These are phyloP conservation scores for Plotosus lineatus DNA, from an alignment of 2,113 vertebrate species.

Conservation along the genomic window DNA sequence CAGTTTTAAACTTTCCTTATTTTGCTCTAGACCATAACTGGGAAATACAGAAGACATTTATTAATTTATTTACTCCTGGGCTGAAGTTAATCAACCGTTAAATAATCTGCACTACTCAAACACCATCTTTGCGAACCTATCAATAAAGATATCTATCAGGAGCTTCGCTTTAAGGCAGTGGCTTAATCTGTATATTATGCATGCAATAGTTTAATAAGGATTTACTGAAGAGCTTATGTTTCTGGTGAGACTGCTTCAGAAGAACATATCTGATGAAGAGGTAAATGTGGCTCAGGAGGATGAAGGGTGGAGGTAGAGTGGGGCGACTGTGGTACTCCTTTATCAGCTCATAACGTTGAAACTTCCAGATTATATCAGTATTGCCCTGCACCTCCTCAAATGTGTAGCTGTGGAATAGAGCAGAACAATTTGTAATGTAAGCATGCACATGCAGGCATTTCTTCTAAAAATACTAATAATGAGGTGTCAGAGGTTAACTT, in stretches of 20 bases:
- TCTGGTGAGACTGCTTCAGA: constrained; percentile 52
- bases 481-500: not conserved
- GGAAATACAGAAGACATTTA: no score
- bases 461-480: not conserved
- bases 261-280: constrained; percentile 72
- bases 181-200: no score
- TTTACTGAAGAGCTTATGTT: constrained; percentile 82
- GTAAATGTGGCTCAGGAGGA: constrained; percentile 87
- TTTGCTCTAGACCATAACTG: no score
- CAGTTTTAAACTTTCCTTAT: no score
- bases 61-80: no score
- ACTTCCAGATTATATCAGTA: constrained; percentile 96
- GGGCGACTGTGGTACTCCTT: constrained; percentile 90
- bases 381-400: constrained; percentile 94
- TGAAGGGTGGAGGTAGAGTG: constrained; percentile 84
- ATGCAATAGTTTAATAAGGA: not conserved
- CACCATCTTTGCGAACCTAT: no score
- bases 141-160: no score
- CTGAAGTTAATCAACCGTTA: no score
- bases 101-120: no score
- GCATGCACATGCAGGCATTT: not conserved
- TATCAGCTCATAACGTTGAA: constrained; percentile 90
- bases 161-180: no score
- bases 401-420: constrained; percentile 80
- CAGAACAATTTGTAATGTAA: not conserved